Evolutionary conservation across 2,888 invertebrate genomes (phyloP), one percentile per base, ranked within the genome.

Genomic region (Zeuzera pyrina): DNA sequence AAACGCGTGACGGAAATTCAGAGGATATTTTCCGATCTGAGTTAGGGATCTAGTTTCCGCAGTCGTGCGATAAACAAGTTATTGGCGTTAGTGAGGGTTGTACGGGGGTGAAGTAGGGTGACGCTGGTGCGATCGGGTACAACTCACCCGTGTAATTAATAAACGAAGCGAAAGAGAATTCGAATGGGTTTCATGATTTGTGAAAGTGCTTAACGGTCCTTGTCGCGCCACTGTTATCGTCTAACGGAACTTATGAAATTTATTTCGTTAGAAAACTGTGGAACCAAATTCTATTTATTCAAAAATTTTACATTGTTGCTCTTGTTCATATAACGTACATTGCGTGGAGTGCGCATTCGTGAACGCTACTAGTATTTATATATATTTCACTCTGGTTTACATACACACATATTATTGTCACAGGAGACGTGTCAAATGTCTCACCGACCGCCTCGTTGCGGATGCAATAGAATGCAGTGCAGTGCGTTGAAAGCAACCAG

Each of bases 401-500:
- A 58, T 53, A 58, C 57, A 62, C 56, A 58, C 67, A 66, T 68
- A 56, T 52, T 69, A 70, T 68, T 69, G 67, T 70, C 61, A 63
- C 47, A 56, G 60, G 57, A 56, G 60, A 72, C 68, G 72, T 78
- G 78, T 79, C 77, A 77, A 73, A 74, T 79, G 74, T 78, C 78
- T 68, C 64, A 56, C 56, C 58, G 55, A 58, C 56, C 62, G 67
- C 62, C 60, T 66, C 61, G 66, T 58, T 67, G 69, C 50, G 65
- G 65, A 70, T 63, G 68, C 76, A 68, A 74, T 71, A 76, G 71
- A 74, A 76, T 76, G 76, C 67, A 50, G 66, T 60, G 57, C 67
- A 50, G 66, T 60, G 57, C 67, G 60, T 66, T 69, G 64, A 73
- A 72, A 72, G 71, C 72, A 49, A 60, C 64, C 61, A 65, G 70